A percentile compares a stretch with the other conserved stretches of the same genome.
These are phyloP conservation scores for Trochalopteron elliotii DNA, from an alignment of 2,113 vertebrate species.

Conservation along the genomic window DNA sequence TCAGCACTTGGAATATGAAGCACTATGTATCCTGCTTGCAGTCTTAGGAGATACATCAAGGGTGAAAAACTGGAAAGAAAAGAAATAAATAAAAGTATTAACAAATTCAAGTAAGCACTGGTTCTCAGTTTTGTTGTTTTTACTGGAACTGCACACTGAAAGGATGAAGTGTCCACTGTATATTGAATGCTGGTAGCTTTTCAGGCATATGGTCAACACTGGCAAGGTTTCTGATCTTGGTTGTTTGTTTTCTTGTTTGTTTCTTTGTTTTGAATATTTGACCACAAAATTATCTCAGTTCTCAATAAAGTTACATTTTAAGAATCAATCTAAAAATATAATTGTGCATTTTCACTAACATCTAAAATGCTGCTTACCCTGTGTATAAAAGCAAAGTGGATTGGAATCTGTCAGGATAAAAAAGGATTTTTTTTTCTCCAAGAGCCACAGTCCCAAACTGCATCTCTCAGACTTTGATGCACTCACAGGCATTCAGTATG, in stretches of 20 bases:
- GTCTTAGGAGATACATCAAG: constrained; percentile 45
- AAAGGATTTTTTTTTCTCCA: neutral
- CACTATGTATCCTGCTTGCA: constrained; percentile 7
- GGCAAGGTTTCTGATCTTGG: neutral
- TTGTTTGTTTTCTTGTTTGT: neutral
- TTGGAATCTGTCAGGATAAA: neutral
- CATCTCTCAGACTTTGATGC: neutral
- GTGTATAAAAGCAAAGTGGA: neutral
- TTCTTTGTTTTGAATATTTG: neutral
- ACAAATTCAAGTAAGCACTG: neutral
- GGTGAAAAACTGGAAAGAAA: constrained; percentile 23
- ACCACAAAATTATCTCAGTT: neutral
- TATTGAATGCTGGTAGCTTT: neutral
- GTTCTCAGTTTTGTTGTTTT: neutral
- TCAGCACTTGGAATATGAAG: constrained; percentile 15
- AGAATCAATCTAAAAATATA: neutral
- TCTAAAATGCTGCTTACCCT: neutral
- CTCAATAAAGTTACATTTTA: neutral
- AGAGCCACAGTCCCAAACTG: neutral
- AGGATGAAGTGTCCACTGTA: neutral
- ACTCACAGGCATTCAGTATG: neutral
- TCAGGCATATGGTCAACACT: neutral
- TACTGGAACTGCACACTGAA: neutral
- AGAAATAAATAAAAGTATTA: neutral
- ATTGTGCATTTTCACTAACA: neutral